A percentile compares a stretch with the other conserved stretches of the same genome.
These are phyloP conservation scores for Argyresthia goedartella DNA, from an alignment of 2,888 invertebrate species.

Conservation along the genomic window DNA sequence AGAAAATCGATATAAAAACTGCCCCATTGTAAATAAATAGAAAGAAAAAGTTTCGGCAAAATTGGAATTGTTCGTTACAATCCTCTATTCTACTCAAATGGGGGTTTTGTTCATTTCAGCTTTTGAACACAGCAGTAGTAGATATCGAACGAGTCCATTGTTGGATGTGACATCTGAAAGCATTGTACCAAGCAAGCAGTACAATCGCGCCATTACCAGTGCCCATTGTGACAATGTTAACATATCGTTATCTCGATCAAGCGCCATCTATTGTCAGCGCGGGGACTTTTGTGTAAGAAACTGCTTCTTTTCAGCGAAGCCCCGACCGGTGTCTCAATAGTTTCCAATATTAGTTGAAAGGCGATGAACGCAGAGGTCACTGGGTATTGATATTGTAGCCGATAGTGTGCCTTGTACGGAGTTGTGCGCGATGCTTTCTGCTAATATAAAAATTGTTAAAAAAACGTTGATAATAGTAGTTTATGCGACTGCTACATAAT, in stretches of 20 bases:
- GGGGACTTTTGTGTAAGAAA: slow-evolving; percentile 46
- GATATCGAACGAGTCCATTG: slow-evolving; percentile 59
- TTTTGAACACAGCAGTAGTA: slow-evolving; percentile 48
- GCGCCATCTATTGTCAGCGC: slow-evolving; percentile 66
- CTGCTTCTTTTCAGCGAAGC: slow-evolving; percentile 28
- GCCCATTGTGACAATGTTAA: slow-evolving; percentile 67
- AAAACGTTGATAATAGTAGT: no score
- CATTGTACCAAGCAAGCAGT: slow-evolving; percentile 54
- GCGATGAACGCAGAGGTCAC: not conserved
- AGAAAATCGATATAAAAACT: no score
- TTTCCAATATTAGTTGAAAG: not conserved
- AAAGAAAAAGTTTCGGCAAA: not conserved
- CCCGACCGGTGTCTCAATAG: not conserved
- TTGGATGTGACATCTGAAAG: slow-evolving; percentile 62
- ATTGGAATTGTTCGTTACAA: not conserved
- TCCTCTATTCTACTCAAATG: slow-evolving; percentile 1
- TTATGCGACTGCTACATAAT: no score
- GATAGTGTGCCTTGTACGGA: no score
- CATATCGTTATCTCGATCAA: slow-evolving; percentile 69
- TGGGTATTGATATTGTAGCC: no score
- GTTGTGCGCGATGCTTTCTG: no score
- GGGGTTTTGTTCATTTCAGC: slow-evolving; percentile 44
- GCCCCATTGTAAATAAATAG: not conserved
- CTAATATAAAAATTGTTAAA: no score
- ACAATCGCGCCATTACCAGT: slow-evolving; percentile 66